Base-by-base conservation (phyloP, 64 coral and sea anemone species). In the Actinia equina region DNA sequence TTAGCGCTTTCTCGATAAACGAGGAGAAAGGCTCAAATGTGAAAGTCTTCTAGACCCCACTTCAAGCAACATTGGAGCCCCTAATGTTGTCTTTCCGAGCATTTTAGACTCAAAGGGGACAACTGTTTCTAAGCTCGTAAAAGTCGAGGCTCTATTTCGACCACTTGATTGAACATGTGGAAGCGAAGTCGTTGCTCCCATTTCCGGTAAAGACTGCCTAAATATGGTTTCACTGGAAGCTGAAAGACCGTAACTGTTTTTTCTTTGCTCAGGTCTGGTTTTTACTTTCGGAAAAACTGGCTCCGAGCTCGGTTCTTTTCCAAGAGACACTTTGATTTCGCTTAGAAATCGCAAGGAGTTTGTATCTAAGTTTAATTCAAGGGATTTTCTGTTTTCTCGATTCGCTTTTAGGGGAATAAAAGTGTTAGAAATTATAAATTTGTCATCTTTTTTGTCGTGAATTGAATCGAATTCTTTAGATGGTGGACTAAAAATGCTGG, bases 311-410 rank as follows among this genome's bases (percentile, higher is more conserved):
- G 69, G 69, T n/a, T 74, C 69, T 30, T 19, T 37, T 11, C n/a
- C 43, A 19, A 81, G 19, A n/a, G 78, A 81, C 3, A 81, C 78
- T 81, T 81, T 81, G 22, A 81, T 81, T 23, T 81, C 78, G 44
- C 78, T 81, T 44, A 81, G 18, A 23, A 81, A 46, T 49, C 78
- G 44, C 3, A 52, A 5, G 52, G 78, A 20, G 49, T 52, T 81
- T 19, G 22, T 52, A 20, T 5, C 17, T 3, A 52, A 81, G 78
- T 46, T 52, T 46, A 81, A 52, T 52, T 81, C 78, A 22, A 81
- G 78, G 1, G 43, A 49, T 16, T 22, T 81, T 18, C 78, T 46
- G 44, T 81, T 44, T 19, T 43, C 49, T 51, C 78, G 18, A 3
- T 41, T 74, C 3, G 23, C 26, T 11, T 41, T 74, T 0, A 6